These are phyloP conservation scores for Mesorhabditis spiculigera DNA, from an alignment of 2,888 invertebrate species.

Conservation along the genomic window DNA sequence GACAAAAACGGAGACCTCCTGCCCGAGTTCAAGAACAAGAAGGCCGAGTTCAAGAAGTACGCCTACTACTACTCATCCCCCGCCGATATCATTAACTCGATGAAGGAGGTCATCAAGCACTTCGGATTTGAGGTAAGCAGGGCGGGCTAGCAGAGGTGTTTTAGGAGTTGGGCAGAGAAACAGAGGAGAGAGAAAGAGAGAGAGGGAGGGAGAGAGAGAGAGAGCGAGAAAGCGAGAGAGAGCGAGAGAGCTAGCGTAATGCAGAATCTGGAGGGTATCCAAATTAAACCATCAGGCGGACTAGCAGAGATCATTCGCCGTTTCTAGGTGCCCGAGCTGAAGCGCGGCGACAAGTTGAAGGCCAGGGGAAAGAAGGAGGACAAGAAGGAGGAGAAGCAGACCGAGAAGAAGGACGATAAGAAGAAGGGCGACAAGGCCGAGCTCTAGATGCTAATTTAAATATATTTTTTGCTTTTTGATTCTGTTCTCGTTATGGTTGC, in stretches of 20 bases:
- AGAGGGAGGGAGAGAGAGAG: neutral
- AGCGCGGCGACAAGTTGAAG: slow-evolving; percentile 54
- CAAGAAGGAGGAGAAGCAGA: slow-evolving; percentile 27
- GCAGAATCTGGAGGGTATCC: no score
- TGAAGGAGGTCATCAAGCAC: slow-evolving; percentile 54
- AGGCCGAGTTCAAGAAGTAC: slow-evolving; percentile 58
- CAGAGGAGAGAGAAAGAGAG: neutral
- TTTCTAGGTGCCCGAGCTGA: slow-evolving; percentile 40
- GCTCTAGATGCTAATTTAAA: slow-evolving; percentile 13
- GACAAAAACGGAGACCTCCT: slow-evolving; percentile 56
- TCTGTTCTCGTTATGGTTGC: no score
- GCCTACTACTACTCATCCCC: slow-evolving; percentile 59
- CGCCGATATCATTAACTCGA: slow-evolving; percentile 55
- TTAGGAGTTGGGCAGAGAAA: neutral
- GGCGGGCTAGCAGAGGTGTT: no score
- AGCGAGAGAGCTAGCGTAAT: neutral
- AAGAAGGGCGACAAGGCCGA: slow-evolving; percentile 19
- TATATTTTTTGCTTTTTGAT: neutral
- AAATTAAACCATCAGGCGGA: no score
- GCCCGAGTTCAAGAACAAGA: slow-evolving; percentile 54
- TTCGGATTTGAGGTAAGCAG: slow-evolving; percentile 40
- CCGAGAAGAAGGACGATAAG: slow-evolving; percentile 15
- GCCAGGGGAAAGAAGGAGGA: slow-evolving; percentile 40
- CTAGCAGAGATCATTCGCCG: no score
- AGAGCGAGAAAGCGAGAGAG: neutral